Percentiles rank a stretch among this genome's conserved stretches.
These are phyloP conservation scores for Crotalus helleri DNA, from an alignment of 2,113 vertebrate genomes.

Conservation along the genomic window DNA sequence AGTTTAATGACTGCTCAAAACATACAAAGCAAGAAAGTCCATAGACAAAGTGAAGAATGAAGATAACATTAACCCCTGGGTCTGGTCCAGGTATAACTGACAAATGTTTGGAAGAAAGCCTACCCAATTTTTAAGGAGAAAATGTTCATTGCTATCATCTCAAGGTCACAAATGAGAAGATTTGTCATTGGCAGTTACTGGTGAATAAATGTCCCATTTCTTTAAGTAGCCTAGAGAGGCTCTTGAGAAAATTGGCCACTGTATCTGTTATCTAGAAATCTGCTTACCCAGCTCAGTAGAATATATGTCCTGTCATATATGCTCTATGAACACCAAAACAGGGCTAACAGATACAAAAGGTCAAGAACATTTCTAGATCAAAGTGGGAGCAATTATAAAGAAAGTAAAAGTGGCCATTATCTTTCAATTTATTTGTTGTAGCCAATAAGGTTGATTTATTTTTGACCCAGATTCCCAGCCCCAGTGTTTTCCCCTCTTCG, in stretches of 20 bases:
- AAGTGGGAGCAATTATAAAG: background rate
- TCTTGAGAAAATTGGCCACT: background rate
- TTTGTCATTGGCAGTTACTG: background rate
- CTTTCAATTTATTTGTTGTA: background rate
- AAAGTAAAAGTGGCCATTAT: background rate
- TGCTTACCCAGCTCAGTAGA: background rate
- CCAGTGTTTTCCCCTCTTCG: background rate
- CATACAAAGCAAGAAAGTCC: constrained; percentile 74
- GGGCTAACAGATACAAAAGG: background rate
- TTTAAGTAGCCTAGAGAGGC: background rate
- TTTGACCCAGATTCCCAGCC: background rate
- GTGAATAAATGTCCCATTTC: background rate
- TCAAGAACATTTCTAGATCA: background rate
- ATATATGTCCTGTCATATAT: background rate
- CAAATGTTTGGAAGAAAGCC: constrained; percentile 67
- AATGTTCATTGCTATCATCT: background rate
- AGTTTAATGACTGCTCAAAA: constrained; percentile 82
- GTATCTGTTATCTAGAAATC: background rate
- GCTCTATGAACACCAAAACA: background rate
- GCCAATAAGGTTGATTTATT: background rate
- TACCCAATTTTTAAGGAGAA: background rate
- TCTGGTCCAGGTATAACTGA: constrained; percentile 87
- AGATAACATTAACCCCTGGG: constrained; percentile 72
- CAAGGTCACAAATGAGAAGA: background rate
- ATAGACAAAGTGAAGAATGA: constrained; percentile 61